Base-by-base conservation (phyloP, 2,113 vertebrate species). In the Actenoides hombroni region DNA sequence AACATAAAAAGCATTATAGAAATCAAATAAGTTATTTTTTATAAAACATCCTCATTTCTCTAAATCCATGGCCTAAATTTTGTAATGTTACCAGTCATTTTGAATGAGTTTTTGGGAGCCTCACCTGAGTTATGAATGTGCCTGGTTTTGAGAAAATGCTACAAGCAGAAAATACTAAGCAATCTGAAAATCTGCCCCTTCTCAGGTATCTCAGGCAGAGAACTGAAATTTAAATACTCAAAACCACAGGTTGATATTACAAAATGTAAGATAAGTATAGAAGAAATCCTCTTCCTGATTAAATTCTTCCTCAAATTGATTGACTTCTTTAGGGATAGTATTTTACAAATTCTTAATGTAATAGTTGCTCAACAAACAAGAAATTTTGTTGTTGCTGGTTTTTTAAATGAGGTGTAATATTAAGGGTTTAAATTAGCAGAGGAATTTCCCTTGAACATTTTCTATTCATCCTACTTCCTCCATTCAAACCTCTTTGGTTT, bases 381-480 rank as follows among this genome's bases (percentile, higher is more conserved):
- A 76, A 49, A 40, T 5, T 2, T 78, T 42, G 29, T 37, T 49
- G 11, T n/a, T 57, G 11, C 3, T 60, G 9, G 4, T 67, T 29
- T 60, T n/a, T 14, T 63, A 54, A 61, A 57, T 15, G 60, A 59
- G 7, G 8, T 33, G 53, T 78, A 65, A n/a, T 75, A 54, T 64
- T 75, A 78, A 54, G 53, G 31, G 84, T 46, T 76, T 97, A 74
- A 83, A 75, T 16, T 63, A 88, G n/a, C 37, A 77, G 56, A 77
- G 33, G 53, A 70, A 29, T 73, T 97, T 96, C 63, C 39, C 80
- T 87, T 67, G 57, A 92, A 70, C 26, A 37, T 79, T 90, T 95
- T 84, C 33, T 82, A 29, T 53, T 49, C 35, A 80, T 91, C 64
- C 35, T 63, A 44, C 40, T 95, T 76, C n/a, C 42, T 64, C 37